Percentiles rank a stretch among this genome's conserved stretches.
Conservation (phyloP, 2,113 vertebrate species). For the Ptilorrhoa leucosticta region DNA sequence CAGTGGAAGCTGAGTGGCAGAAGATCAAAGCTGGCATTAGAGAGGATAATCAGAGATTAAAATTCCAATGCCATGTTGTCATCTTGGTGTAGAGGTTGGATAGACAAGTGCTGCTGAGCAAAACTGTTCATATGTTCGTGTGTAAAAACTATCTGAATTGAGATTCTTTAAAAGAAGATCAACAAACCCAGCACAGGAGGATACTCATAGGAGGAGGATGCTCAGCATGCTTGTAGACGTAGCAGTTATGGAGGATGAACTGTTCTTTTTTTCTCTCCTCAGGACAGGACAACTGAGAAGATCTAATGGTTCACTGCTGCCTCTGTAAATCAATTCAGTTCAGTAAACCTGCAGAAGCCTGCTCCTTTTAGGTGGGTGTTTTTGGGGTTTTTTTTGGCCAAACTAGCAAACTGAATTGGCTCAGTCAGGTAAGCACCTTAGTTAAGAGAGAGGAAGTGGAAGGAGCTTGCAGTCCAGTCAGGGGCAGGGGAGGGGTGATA, state of each 20-base stretch:
- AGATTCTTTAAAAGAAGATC: neutral
- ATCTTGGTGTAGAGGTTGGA: neutral
- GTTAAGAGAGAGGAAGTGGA: neutral
- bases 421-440: neutral
- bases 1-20: neutral
- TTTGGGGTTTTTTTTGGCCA: neutral
- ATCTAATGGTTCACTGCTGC: neutral
- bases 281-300: neutral
- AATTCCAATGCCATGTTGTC: neutral
- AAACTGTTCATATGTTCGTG: neutral
- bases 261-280: neutral
- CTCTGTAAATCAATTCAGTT: neutral
- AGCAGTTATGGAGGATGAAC: neutral
- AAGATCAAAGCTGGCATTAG: neutral
- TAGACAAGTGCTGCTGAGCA: neutral
- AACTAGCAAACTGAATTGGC: neutral
- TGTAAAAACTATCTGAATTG: neutral
- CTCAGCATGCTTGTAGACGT: neutral
- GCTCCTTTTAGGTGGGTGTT: neutral
- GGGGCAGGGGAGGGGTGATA: neutral
- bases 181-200: neutral
- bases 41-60: neutral
- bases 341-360: neutral
- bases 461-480: neutral
- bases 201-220: too few species aligned